Evolutionary conservation across 2,797 vertebrate species (phyloP).

Genomic region (Epinephelus awoara): DNA sequence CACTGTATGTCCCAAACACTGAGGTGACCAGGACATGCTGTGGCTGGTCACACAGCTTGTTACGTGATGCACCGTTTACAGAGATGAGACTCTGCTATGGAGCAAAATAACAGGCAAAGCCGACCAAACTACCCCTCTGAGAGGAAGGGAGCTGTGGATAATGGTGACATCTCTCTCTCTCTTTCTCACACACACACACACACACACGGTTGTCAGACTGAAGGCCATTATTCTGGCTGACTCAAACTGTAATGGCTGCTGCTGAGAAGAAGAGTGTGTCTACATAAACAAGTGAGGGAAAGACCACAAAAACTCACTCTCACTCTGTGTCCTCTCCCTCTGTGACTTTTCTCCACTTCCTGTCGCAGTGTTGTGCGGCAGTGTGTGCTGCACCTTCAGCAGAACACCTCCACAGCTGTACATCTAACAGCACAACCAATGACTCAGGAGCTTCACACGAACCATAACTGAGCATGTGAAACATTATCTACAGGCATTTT

Average conservation of each 20-base stretch:
- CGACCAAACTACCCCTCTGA: conserved; percentile 38
- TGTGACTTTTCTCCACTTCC: not conserved
- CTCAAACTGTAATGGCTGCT: conserved; percentile 54
- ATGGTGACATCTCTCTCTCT: conserved; percentile 39
- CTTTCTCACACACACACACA: not conserved
- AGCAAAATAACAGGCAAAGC: conserved; percentile 54
- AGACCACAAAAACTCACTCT: conserved; percentile 8
- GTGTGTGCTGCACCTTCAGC: conserved; percentile 11
- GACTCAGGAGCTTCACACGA: not conserved
- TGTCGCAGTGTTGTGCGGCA: conserved; percentile 32
- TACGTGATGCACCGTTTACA: conserved; percentile 55
- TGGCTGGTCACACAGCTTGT: conserved; percentile 43
- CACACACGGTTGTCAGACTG: conserved; percentile 50
- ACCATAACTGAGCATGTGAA: not conserved
- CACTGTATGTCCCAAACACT: not conserved
- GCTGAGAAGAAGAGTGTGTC: conserved; percentile 46
- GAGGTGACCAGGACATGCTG: conserved; percentile 11
- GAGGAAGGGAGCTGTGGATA: conserved; percentile 52
- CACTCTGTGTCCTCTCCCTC: not conserved
- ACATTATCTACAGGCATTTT: not conserved
- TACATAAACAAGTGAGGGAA: conserved; percentile 51
- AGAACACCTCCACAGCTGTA: not conserved
- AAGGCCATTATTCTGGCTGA: conserved; percentile 64
- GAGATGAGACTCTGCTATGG: conserved; percentile 42
- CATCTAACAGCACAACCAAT: not conserved